Conservation (phyloP, 2,888 invertebrate species). For the Diachrysia chrysitis region DNA sequence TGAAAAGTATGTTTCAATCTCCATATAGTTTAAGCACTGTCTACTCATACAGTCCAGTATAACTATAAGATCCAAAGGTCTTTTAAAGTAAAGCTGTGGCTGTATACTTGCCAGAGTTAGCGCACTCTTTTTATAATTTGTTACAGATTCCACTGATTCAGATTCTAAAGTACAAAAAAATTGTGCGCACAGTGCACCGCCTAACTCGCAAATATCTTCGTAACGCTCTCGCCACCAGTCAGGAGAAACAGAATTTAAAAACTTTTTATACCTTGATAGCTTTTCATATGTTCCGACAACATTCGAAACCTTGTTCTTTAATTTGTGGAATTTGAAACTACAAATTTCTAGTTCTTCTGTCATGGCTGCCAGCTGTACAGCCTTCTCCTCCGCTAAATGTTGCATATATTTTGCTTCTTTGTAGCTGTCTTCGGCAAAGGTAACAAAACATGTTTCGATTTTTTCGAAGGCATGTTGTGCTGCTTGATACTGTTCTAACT, state of each 20-base stretch:
- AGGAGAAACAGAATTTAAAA: constrained; percentile 60
- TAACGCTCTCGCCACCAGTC: constrained; percentile 51
- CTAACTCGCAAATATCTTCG: constrained; percentile 17
- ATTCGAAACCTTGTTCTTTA: constrained; percentile 58
- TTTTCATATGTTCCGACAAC: constrained; percentile 57
- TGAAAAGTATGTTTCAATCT: constrained; percentile 52
- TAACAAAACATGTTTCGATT: constrained; percentile 53
- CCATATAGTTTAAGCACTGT: constrained; percentile 65
- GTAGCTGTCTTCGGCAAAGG: constrained; percentile 59
- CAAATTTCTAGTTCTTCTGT: constrained; percentile 54
- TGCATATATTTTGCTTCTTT: constrained; percentile 53
- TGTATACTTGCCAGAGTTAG: constrained; percentile 24
- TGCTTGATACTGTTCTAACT: constrained; percentile 52
- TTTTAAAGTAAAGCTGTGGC: constrained; percentile 56
- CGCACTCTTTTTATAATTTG: constrained; percentile 35
- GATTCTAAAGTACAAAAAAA: constrained; percentile 7
- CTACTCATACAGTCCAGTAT: constrained; percentile 53
- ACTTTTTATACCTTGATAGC: constrained; percentile 58
- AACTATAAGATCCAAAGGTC: constrained; percentile 55
- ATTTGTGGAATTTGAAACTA: constrained; percentile 54
- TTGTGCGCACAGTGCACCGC: background rate
- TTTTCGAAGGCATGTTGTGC: constrained; percentile 33
- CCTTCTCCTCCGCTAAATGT: constrained; percentile 43
- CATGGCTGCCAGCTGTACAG: constrained; percentile 37
- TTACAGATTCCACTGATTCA: background rate